These are phyloP conservation scores for Grantiella picta DNA, from an alignment of 2,113 vertebrate species.

Conservation along the genomic window DNA sequence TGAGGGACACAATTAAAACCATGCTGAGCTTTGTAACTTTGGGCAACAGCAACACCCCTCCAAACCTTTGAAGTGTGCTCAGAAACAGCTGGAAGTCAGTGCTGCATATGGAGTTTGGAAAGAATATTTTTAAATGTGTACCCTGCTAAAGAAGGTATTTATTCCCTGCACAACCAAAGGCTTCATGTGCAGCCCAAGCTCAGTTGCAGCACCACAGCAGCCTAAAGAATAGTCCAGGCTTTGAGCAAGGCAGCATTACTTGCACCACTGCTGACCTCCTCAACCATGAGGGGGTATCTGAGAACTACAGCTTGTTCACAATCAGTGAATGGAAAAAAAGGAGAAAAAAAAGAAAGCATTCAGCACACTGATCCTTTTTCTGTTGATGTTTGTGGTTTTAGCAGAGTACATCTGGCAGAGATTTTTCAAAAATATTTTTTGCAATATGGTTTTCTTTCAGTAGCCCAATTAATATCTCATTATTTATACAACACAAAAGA, in stretches of 20 bases:
- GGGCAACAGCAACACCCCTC: neutral
- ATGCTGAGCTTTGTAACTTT: neutral
- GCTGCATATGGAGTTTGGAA: neutral
- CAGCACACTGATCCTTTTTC: neutral
- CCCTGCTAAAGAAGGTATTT: neutral
- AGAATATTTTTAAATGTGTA: neutral
- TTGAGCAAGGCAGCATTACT: neutral
- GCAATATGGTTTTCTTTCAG: neutral
- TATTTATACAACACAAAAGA: slow-evolving; percentile 14
- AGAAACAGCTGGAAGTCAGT: neutral
- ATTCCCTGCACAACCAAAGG: neutral
- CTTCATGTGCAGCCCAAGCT: neutral
- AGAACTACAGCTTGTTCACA: neutral
- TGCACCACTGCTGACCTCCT: neutral
- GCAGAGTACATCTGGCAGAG: neutral
- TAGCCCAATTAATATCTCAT: slow-evolving; percentile 11
- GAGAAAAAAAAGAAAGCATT: neutral
- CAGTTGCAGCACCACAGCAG: neutral
- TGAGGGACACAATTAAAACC: neutral
- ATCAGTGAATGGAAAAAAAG: neutral
- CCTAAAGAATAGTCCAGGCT: neutral
- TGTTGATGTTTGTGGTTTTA: neutral
- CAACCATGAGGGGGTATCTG: neutral
- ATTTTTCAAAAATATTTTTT: neutral
- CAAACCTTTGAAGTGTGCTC: neutral